Evolutionary conservation across 2,888 invertebrate genomes (phyloP), one percentile per base, ranked within the genome.

Genomic region (Dastarcus helophoroides): DNA sequence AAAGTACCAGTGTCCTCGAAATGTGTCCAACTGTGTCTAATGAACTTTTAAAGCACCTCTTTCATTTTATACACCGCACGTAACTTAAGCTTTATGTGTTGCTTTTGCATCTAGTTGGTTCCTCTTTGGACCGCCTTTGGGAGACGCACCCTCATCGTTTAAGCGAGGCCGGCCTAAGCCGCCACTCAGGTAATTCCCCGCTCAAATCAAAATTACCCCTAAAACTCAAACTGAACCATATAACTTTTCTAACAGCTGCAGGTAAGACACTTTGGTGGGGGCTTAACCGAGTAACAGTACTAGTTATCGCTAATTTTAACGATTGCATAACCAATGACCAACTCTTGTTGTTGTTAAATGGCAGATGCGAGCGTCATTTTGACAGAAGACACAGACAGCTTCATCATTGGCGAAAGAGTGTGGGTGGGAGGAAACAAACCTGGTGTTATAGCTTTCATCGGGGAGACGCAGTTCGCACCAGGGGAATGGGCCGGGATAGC

Each of bases 401-500:
- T 90, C 62, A 91, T 90, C 51, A 89, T 95, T 53, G 94, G 94
- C 14, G 88, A 95, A 56, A 72, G 83, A 40, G 88, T 95, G 43
- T 95, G 85, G 84, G 91, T 93, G 39, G 85, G 88, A 47, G 90
- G 90, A 32, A 75, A 77, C 30, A 93, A 94, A 57, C 77, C 89
- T 2, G 95, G 94, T 17, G 79, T 81, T 54, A 86, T 97, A 46
- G 88, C 91, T 22, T 95, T 84, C 61, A 81, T 93, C 33, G 91
- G 95, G 15, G 89, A 89, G 54, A 91, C 94, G 29, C 88, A 93
- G 60, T 95, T 97, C 65, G 95, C 94, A 9, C 89, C 91, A 11
- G 97, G 97, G 36, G 90, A 95, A 43, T 98, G 95, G 95, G 95
- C 93, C 27, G 97, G 95, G 28, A 79, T 98, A 36, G 95, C 91